Conservation (phyloP, 2,113 vertebrate genomes). For the Erythrolamprus reginae region DNA sequence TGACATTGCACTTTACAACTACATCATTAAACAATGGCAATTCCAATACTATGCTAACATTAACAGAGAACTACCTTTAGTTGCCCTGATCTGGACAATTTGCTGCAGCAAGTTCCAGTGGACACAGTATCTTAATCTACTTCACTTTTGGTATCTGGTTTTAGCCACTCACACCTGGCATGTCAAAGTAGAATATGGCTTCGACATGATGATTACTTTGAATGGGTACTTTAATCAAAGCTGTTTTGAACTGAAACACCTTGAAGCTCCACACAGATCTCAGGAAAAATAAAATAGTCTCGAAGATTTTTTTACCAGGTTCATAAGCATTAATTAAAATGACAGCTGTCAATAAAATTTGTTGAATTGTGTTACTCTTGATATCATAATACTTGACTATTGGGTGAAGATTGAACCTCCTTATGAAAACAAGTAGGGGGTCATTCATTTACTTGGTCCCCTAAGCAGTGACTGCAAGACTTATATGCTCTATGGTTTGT, state of each 20-base stretch:
- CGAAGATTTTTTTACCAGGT: constrained; percentile 13
- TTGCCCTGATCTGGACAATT: not conserved
- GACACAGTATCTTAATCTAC: not conserved
- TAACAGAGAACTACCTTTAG: not conserved
- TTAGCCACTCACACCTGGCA: not conserved
- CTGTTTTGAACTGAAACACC: not conserved
- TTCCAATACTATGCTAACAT: not conserved
- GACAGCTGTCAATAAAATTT: not conserved
- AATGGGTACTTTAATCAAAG: not conserved
- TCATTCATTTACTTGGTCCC: not conserved
- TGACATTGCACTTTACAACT: not conserved
- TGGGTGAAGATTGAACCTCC: not conserved
- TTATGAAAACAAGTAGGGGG: not conserved
- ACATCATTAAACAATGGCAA: not conserved
- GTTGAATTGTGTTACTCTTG: not conserved
- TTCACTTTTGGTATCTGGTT: not conserved
- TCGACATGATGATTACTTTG: not conserved
- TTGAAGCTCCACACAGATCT: not conserved
- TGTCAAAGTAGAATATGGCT: not conserved
- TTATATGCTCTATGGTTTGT: not conserved
- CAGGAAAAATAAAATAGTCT: not conserved
- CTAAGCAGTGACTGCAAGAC: not conserved
- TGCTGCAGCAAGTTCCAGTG: not conserved
- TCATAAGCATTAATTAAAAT: constrained; percentile 6
- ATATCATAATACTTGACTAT: not conserved